Conservation (phyloP, 2,888 invertebrate species). For the Ramazzottius varieornatus region DNA sequence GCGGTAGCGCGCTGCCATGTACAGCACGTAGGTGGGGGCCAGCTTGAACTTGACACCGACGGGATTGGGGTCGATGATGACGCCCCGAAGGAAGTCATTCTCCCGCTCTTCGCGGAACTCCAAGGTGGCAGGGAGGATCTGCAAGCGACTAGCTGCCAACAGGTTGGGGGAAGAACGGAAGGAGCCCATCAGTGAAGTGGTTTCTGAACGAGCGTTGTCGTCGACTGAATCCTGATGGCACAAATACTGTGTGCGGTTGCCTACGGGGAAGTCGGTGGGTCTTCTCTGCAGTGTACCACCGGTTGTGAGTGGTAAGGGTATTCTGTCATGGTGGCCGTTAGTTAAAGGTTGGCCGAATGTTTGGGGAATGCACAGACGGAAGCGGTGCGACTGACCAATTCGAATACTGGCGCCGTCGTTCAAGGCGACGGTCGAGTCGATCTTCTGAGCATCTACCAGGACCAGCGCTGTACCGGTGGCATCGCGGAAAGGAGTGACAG, state of each 20-base stretch:
- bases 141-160: too few relatives aligned
- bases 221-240: too few relatives aligned
- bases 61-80: slow-evolving; percentile 63
- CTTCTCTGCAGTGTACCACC: too few relatives aligned
- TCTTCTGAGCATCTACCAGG: slow-evolving; percentile 71
- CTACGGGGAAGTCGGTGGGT: too few relatives aligned
- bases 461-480: slow-evolving; percentile 78
- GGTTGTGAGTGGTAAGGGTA: background rate
- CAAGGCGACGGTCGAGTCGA: slow-evolving; percentile 53
- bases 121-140: slow-evolving; percentile 69
- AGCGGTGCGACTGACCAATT: slow-evolving; percentile 28
- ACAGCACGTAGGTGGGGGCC: slow-evolving; percentile 84
- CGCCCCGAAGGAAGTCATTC: slow-evolving; percentile 61
- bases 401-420: slow-evolving; percentile 24
- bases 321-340: slow-evolving; percentile 5
- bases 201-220: too few relatives aligned
- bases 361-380: slow-evolving; percentile 27
- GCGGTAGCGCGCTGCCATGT: slow-evolving; percentile 70
- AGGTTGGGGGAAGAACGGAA: too few relatives aligned
- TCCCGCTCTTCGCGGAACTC: slow-evolving; percentile 85
- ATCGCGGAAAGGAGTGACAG: slow-evolving; percentile 59
- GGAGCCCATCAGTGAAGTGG: too few relatives aligned
- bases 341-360: background rate
- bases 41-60: slow-evolving; percentile 47
- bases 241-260: too few relatives aligned